Evolutionary conservation across 2,888 invertebrate species (phyloP).

Genomic region (Gymnosoma rotundatum): DNA sequence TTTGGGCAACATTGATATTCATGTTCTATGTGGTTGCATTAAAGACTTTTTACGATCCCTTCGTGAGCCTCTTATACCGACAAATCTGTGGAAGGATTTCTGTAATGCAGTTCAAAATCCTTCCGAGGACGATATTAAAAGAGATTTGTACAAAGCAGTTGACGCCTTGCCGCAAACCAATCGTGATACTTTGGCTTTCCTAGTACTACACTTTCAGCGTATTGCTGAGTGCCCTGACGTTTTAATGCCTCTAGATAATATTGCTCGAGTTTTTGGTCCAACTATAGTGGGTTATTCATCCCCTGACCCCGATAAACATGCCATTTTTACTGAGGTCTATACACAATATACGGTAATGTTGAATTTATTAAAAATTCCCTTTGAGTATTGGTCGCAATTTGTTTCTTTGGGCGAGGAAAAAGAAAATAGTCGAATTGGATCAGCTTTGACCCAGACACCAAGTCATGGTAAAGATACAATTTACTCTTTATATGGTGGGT

Average conservation of each 20-base stretch:
- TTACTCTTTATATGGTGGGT: conserved; percentile 78
- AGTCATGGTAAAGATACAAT: conserved; percentile 74
- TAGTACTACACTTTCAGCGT: conserved; percentile 95
- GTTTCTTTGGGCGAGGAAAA: conserved; percentile 74
- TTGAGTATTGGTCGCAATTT: conserved; percentile 87
- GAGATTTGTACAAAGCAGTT: conserved; percentile 87
- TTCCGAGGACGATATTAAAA: conserved; percentile 84
- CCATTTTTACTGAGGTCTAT: conserved; percentile 89
- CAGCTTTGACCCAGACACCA: conserved; percentile 70
- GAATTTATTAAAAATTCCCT: conserved; percentile 86
- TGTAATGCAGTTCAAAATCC: conserved; percentile 82
- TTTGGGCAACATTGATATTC: conserved; percentile 88
- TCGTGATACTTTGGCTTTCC: conserved; percentile 95
- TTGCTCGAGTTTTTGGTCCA: conserved; percentile 96
- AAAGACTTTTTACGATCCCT: conserved; percentile 96
- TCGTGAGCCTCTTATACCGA: conserved; percentile 94
- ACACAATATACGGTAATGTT: conserved; percentile 90
- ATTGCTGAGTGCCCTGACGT: conserved; percentile 91
- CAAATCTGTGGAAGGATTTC: conserved; percentile 89
- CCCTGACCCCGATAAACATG: conserved; percentile 87
- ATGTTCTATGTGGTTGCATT: conserved; percentile 95
- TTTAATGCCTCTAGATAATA: conserved; percentile 95
- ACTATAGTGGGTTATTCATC: conserved; percentile 95
- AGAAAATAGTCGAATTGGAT: conserved; percentile 69
- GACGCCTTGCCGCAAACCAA: conserved; percentile 95